These are phyloP conservation scores for Rhynchophorus ferrugineus DNA, from an alignment of 1,140 invertebrate genomes.

Conservation along the genomic window DNA sequence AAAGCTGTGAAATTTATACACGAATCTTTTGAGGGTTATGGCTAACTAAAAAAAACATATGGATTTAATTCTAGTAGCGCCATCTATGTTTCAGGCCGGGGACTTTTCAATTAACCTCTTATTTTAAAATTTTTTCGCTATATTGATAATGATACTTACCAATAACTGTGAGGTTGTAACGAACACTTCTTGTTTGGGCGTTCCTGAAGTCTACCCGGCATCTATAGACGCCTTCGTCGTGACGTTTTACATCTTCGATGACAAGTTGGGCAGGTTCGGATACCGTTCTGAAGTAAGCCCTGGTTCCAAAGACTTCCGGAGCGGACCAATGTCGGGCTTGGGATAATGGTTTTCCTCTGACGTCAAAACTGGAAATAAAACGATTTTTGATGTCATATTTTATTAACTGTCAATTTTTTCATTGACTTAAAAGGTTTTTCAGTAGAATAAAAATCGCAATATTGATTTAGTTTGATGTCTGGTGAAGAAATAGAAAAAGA, in stretches of 20 bases:
- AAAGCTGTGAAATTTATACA: too few relatives aligned
- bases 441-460: too few relatives aligned
- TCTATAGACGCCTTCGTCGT: constrained; percentile 79
- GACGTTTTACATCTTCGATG: constrained; percentile 68
- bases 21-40: too few relatives aligned
- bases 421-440: too few relatives aligned
- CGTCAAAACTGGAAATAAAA: constrained; percentile 61
- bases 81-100: too few relatives aligned
- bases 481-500: too few relatives aligned
- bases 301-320: constrained; percentile 67
- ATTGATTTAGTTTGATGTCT: too few relatives aligned
- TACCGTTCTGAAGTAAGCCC: constrained; percentile 68
- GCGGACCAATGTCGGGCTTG: constrained; percentile 68
- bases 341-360: constrained; percentile 63
- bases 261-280: constrained; percentile 65
- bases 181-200: constrained; percentile 76
- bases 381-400: constrained; percentile 12
- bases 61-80: too few relatives aligned
- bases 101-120: too few relatives aligned
- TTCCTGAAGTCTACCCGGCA: constrained; percentile 84
- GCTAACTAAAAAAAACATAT: too few relatives aligned
- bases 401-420: not conserved
- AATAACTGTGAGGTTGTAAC: constrained; percentile 81
- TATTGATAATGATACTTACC: too few relatives aligned
- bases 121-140: too few relatives aligned